Base-by-base conservation (phyloP, 2,113 vertebrate genomes). In the Epinephelus cyanopodus region DNA sequence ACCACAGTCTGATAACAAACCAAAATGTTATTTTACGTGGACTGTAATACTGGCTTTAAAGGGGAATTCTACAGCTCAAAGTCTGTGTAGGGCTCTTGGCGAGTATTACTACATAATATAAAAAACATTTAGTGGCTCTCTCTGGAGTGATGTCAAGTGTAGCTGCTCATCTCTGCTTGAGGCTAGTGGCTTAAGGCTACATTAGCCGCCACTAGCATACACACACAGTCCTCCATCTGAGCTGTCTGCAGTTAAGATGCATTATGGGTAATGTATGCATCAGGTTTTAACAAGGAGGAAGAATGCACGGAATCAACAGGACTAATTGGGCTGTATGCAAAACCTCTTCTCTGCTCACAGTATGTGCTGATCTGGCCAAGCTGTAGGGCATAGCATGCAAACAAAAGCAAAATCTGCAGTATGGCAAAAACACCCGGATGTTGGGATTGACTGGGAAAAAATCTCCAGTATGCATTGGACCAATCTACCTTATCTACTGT, bases 1-100 rank as follows among this genome's bases (percentile, higher is more conserved):
- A 39, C 23, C 15, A 0, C 68, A 72, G 18, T 72, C 50, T 65
- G 78, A 72, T 80, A 72, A 57, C 9, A 58, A 50, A 50, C 33
- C 39, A 39, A 47, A 33, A 57, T 13, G 3, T n/a, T 15, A n/a
- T 66, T 76, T 66, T 61, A 37, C 50, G 4, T 61, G 25, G 18
- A 62, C 27, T 23, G 12, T 39, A 19, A 54, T 8, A 4, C 17
- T 48, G 25, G 18, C 45, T 45, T 74, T 62, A 17, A 48, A 52
- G 47, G 29, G 19, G 13, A 50, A 13, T 68, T 33, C 7, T 12
- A 37, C 66, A 69, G 50, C 37, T 52, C 47, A 54, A 23, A n/a
- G 27, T 39, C 13, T 19, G 2, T 39, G 18, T 53, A 15, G 11
- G 48, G 14, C 14, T 62, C 19, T 37, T 37, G 45, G 27, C 15